Evolutionary conservation across 2,888 invertebrate genomes (phyloP), one percentile per base, ranked within the genome.

Genomic region (Pherbina coryleti): DNA sequence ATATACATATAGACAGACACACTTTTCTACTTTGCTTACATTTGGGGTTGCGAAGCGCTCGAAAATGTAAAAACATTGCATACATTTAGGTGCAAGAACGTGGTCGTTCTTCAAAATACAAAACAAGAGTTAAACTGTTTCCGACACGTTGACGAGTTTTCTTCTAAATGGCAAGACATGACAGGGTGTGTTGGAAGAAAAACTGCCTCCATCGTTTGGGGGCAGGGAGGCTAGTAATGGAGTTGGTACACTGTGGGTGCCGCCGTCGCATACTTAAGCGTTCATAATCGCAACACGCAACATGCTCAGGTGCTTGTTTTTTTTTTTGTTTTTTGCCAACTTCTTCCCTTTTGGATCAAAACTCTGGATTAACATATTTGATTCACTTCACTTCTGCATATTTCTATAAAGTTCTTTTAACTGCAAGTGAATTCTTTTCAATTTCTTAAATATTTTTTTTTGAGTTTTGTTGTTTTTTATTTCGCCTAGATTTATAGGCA

Each of bases 1-100:
- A 53, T 53, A 19, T 19, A 19, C n/a, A 17, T 53, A 28, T 11
- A 64, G 64, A 25, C 25, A 66, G 75, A 64, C 74, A 74, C 66
- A 75, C 67, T 75, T 67, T 75, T 75, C 55, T 66, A 53, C 75
- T 75, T 75, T 55, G 55, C 37, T 55, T 75, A 75, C 51, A 51
- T 75, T 75, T 51, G 31, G 34, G 44, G 51, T 8, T 49, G 28
- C 49, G 25, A 5, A n/a, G 22, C 4, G 57, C 73, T n/a, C 14
- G 19, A 28, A 25, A 28, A 22, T n/a, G 37, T 34, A 53, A 53
- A 28, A 53, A 53, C 34, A 51, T 37, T 25, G 60, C 51, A 71
- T 55, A 71, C 44, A 17, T 53, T 60, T 44, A 37, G 57, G 72
- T 62, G 14, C 60, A 37, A 34, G 22, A 19, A 14, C 9, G 17